Evolutionary conservation across 2,888 invertebrate species (phyloP), one percentile per base, ranked within the genome.

Genomic region (Timema podura): DNA sequence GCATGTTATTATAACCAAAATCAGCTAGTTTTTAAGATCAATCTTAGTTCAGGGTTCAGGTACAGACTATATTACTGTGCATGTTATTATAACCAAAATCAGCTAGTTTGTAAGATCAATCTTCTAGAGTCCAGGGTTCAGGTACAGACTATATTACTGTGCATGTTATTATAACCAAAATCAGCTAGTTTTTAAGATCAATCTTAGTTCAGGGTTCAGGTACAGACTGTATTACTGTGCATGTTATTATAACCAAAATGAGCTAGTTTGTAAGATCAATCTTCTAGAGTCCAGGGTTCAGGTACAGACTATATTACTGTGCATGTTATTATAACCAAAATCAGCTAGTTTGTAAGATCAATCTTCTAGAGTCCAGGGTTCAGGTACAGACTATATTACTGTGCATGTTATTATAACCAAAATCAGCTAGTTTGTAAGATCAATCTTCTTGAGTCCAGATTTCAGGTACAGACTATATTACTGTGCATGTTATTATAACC

Each of bases 241-340:
- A 51, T 51, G n/a, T 13, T 51, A 2, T 1, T 51, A n/a, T 51
- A 30, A 30, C 3, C n/a, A n/a, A n/a, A n/a, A n/a, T n/a, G n/a
- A n/a, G n/a, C n/a, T n/a, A n/a, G n/a, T n/a, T n/a, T n/a, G n/a
- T n/a, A n/a, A n/a, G n/a, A n/a, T n/a, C n/a, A n/a, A n/a, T n/a
- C 85, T 99, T 66, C 97, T 98, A 0, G 99, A 99, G 83, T 96
- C 96, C 45, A 86, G 99, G 83, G 98, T 98, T 10, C 98, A 98
- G 92, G 98, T 98, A 82, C 84, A 1, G 2, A 30, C 30, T 30
- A 30, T 30, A 30, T 30, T 57, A 8, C n/a, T 13, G n/a, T 30
- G 30, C 5, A 57, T 8, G 30, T n/a, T n/a, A n/a, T n/a, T n/a
- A n/a, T n/a, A n/a, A n/a, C n/a, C n/a, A n/a, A n/a, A n/a, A n/a